Percentiles rank a stretch among this genome's conserved stretches.
Conservation (phyloP, 2,113 vertebrate species). For the Euleptes europaea region DNA sequence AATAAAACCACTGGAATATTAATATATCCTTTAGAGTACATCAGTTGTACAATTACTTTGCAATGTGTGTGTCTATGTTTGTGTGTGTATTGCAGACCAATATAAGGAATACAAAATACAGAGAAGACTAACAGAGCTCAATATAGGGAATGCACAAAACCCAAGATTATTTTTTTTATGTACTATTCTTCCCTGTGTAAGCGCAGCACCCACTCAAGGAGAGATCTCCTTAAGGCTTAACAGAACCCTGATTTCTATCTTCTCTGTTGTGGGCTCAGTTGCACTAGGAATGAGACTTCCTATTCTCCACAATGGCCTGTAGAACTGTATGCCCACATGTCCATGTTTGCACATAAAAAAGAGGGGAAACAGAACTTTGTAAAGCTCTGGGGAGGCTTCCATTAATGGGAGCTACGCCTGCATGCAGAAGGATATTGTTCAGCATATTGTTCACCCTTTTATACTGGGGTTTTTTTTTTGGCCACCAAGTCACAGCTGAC, state of each 20-base stretch:
- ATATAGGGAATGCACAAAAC: slow-evolving; percentile 35
- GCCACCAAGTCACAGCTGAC: no score
- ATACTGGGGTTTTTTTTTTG: slow-evolving; percentile 11
- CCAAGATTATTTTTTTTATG: slow-evolving; percentile 5
- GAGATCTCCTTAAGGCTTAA: background rate
- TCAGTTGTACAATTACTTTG: slow-evolving; percentile 13
- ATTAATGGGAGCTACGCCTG: background rate
- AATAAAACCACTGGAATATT: background rate
- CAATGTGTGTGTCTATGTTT: background rate
- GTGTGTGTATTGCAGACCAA: slow-evolving; percentile 1
- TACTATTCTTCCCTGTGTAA: background rate
- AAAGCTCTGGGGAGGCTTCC: background rate
- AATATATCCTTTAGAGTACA: slow-evolving; percentile 8
- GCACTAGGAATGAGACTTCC: background rate
- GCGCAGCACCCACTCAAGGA: background rate
- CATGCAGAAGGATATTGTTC: background rate
- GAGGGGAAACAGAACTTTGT: background rate
- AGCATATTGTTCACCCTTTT: background rate
- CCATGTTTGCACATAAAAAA: background rate
- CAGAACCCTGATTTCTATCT: background rate
- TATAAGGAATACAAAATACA: background rate
- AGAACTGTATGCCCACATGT: no score
- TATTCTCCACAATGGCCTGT: background rate
- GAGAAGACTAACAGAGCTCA: slow-evolving; percentile 32
- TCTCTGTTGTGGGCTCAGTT: no score